Percentiles rank a stretch among this genome's conserved stretches.
Evolutionary conservation across 1,140 invertebrate genomes (phyloP).

Genomic region (Neodiprion virginianus): DNA sequence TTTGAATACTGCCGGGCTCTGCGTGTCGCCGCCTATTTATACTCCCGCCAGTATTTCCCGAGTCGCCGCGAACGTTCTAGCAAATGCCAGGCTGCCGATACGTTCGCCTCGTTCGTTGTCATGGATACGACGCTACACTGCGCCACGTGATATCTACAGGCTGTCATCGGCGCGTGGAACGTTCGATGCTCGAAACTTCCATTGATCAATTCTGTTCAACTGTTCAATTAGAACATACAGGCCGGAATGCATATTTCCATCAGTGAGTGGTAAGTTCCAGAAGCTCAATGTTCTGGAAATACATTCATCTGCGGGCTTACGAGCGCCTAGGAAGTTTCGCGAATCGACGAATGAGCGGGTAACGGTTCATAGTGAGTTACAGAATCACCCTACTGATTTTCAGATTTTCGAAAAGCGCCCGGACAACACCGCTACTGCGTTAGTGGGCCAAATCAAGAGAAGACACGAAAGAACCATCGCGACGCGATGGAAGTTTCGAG

Average conservation of each 20-base stretch:
- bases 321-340: not conserved
- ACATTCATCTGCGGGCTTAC: not conserved
- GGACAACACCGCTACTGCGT: not conserved
- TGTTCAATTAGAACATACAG: not conserved
- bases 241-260: not conserved
- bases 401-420: not conserved
- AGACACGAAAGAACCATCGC: not conserved
- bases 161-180: conserved; percentile 6
- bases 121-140: not conserved
- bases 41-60: not conserved
- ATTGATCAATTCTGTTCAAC: not conserved
- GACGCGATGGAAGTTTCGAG: not conserved
- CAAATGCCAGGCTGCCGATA: too few relatives aligned
- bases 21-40: conserved; percentile 2
- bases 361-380: not conserved
- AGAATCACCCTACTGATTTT: not conserved
- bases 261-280: not conserved
- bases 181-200: not conserved
- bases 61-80: not conserved
- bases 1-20: not conserved
- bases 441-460: not conserved
- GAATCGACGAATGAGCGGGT: not conserved
- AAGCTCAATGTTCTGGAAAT: not conserved
- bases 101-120: too few relatives aligned
- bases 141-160: not conserved